These are phyloP conservation scores for Coptodon rendalli DNA, from an alignment of 2,113 vertebrate species.

Conservation along the genomic window DNA sequence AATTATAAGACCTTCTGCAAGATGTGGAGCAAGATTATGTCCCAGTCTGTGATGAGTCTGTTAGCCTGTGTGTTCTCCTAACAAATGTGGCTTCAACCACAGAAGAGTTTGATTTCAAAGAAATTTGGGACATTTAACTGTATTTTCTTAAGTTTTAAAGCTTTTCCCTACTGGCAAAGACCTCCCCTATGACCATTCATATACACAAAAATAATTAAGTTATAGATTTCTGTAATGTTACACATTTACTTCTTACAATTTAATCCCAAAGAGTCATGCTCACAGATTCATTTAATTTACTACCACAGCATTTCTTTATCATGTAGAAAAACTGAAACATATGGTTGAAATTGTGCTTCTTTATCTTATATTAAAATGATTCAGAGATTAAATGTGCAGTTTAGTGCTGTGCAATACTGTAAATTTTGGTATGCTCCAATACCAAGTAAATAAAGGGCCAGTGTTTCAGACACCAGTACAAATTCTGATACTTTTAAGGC, in stretches of 20 bases:
- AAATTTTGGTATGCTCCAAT: neutral
- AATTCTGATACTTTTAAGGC: neutral
- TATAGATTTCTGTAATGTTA: neutral
- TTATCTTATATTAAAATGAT: neutral
- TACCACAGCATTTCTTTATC: neutral
- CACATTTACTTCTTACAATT: neutral
- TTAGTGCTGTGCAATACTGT: neutral
- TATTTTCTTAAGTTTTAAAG: neutral
- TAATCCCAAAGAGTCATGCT: neutral
- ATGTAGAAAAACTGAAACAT: neutral
- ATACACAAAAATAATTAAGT: accelerated
- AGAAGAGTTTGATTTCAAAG: neutral
- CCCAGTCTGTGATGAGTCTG: neutral
- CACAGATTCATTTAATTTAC: neutral
- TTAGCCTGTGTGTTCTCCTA: neutral
- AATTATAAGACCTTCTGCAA: neutral
- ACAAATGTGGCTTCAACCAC: neutral
- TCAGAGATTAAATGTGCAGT: neutral
- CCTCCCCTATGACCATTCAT: neutral
- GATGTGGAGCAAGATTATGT: neutral
- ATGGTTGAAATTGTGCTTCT: neutral
- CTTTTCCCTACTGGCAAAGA: neutral
- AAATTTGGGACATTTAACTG: neutral
- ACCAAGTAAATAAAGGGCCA: neutral
- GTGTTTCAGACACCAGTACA: neutral